Evolutionary conservation across 30 jellyfish, hydroid and myxozoan species (phyloP), one percentile per base, ranked within the genome.

Genomic region (Aurelia aurita complex sp. Pacific): DNA sequence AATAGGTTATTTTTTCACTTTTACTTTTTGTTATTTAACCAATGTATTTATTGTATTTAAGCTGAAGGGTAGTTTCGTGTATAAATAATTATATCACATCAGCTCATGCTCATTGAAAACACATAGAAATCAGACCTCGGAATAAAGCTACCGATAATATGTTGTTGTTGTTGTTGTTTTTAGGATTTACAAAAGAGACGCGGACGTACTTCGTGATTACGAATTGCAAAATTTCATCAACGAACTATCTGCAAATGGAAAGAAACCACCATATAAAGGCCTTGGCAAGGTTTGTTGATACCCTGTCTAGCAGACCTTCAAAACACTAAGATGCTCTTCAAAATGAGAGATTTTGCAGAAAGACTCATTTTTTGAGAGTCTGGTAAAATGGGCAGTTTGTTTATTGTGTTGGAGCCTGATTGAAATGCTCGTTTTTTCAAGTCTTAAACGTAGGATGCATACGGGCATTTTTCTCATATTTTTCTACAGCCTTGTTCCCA

Each of bases 201-300:
- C 62, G 2, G 89, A 80, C 36, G 97, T 88, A 11, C 16, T 35
- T 34, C 17, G 74, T 35, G 97, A 88, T 66, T 53, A 61, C n/a
- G 97, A 88, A 52, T 52, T 88, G 57, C 97, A 79, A 64, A 64
- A 43, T 42, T 80, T 88, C 38, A 79, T 72, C 61, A 79, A 59
- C 64, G 97, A 88, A 54, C 80, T 88, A 18, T 71, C 94, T 9
- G 62, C 54, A 50, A 70, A 80, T 79, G 97, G 97, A 19, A 71
- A 54, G 72, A 46, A 18, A 19, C 67, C 54, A 15, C 81, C 87
- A 40, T 66, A 81, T 79, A 89, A 87, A n/a, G 97, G 97, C 1
- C 83, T 67, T 19, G 88, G 88, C 38, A 59, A 15, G 89, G 94
- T 79, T 18, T 53, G 85, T 16, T 11, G 23, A 13, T 66, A 18